Conservation (phyloP, 2,797 vertebrate species). For the Rhabdomys pumilio region DNA sequence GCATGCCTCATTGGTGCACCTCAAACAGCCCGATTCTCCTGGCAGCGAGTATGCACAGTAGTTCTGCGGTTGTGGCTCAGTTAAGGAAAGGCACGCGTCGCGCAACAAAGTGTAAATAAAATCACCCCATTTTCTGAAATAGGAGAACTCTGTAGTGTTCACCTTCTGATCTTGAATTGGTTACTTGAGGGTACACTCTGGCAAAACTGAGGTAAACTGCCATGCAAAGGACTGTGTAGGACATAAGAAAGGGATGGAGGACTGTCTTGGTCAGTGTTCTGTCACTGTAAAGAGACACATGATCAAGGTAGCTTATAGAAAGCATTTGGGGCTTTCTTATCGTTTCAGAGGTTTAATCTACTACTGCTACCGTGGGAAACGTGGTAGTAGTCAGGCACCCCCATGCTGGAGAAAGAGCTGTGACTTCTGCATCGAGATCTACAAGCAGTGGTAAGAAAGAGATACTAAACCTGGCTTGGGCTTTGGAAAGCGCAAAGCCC, state of each 20-base stretch:
- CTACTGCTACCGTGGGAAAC: background rate
- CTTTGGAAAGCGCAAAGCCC: background rate
- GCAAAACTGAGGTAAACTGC: background rate
- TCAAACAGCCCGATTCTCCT: too few species aligned
- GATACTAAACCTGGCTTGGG: background rate
- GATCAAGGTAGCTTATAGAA: background rate
- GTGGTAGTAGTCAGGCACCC: background rate
- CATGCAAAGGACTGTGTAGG: background rate
- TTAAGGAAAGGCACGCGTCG: too few species aligned
- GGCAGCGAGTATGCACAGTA: too few species aligned
- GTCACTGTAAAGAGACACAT: background rate
- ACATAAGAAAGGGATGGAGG: background rate
- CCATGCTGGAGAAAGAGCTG: background rate
- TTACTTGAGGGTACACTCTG: background rate
- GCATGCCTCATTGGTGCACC: too few species aligned
- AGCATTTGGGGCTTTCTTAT: background rate
- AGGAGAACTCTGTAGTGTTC: background rate
- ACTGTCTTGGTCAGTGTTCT: background rate
- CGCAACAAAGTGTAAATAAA: background rate
- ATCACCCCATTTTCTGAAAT: slow-evolving; percentile 19
- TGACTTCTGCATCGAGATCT: background rate
- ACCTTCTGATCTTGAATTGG: background rate
- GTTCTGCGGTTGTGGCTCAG: too few species aligned
- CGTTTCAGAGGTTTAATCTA: background rate
- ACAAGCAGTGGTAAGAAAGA: background rate